Evolutionary conservation across 2,797 vertebrate species (phyloP), one percentile per base, ranked within the genome.

Genomic region (Morus bassanus): DNA sequence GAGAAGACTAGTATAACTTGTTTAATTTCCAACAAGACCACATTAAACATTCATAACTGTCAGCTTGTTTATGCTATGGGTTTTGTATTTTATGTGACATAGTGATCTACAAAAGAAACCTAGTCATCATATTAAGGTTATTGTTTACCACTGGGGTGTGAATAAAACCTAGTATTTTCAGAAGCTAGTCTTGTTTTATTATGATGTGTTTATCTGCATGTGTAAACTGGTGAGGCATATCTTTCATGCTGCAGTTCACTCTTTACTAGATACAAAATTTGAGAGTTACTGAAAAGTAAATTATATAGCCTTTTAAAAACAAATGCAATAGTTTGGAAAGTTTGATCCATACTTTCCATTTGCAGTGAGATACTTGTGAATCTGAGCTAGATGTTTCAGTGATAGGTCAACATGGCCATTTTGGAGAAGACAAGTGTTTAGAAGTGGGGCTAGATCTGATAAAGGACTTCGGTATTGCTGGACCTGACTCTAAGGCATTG

Each of bases 81-180:
- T 96, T 98, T 98, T 98, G 90, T 98, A 98, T 98, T 98, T 97
- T 97, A 96, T 97, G 97, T 98, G 97, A 97, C 91, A 96, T 93
- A 96, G 97, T 98, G 97, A 97, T 97, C 94, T 97, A 95, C 96
- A 96, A 93, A 96, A 94, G 96, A 97, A 96, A 89, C 89, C 93
- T 96, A 97, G 91, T 96, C 96, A 96, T 96, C 96, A 97, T 97
- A 96, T 95, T 97, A 96, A 97, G 92, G 84, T 97, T 97, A 97
- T 97, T 98, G 96, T 96, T 98, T 98, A 98, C 94, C 96, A 97
- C 95, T 97, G 96, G 97, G 97, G 97, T 96, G 96, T 98, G 97
- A 98, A 98, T 98, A 98, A 98, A 98, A 97, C 96, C 88, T 98
- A 98, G 97, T 97, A 97, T 98, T 98, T 98, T 98, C 96, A 98